phyloP scores from a whole-genome alignment of 2,113 vertebrate genomes.

The Nerophis ophidion region DNA sequence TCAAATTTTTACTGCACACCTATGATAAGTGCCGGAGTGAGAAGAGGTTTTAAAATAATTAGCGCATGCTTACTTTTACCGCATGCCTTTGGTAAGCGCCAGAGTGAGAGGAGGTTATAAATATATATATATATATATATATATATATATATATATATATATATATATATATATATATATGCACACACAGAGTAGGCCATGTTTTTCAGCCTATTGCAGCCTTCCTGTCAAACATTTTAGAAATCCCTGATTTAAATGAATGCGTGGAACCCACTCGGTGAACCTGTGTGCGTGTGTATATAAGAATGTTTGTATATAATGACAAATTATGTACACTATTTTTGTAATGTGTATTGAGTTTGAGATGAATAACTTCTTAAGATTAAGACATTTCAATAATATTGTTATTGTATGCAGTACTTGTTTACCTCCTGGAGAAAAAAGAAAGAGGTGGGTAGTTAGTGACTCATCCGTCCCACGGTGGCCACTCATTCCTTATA shows the following conservation, averaged over 20 bases:
- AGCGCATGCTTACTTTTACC: too few relatives aligned
- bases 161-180: too few relatives aligned
- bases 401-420: too few relatives aligned
- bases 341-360: constrained; percentile 25
- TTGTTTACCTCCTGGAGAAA: neutral
- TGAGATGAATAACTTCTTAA: neutral
- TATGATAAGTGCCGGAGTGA: too few relatives aligned
- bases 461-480: constrained; percentile 30
- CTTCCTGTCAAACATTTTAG: too few relatives aligned
- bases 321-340: neutral
- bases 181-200: too few relatives aligned
- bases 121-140: neutral
- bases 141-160: too few relatives aligned
- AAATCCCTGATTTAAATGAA: neutral
- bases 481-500: constrained; percentile 52
- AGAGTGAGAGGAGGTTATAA: too few relatives aligned
- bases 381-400: neutral
- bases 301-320: neutral
- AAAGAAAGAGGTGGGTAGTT: constrained; percentile 8
- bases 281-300: neutral
- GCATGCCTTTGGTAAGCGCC: too few relatives aligned
- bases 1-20: too few relatives aligned
- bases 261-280: neutral
- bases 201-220: too few relatives aligned
- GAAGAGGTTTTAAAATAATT: too few relatives aligned